Conservation (phyloP, 2,113 vertebrate species). For the Hemibagrus wyckioides region DNA sequence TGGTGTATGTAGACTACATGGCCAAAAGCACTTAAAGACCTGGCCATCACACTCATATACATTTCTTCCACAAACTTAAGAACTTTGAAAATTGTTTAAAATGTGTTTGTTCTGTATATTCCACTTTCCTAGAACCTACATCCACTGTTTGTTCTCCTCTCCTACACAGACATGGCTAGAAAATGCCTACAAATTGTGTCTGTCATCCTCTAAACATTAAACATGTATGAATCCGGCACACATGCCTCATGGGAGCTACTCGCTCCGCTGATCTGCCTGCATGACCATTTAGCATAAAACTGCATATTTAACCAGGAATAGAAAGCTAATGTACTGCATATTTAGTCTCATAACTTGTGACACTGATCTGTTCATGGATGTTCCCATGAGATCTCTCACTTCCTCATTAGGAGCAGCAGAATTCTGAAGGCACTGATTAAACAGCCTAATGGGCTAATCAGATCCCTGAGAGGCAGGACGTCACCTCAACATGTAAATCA, state of each 20-base stretch:
- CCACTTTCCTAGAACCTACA: background rate
- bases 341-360: background rate
- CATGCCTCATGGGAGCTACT: background rate
- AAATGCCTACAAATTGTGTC: background rate
- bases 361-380: background rate
- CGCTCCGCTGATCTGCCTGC: background rate
- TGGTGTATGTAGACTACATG: background rate
- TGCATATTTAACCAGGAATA: background rate
- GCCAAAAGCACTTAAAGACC: background rate
- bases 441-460: constrained; percentile 11
- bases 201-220: background rate
- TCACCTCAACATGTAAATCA: constrained; percentile 11
- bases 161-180: background rate
- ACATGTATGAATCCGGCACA: background rate
- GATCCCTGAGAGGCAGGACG: background rate
- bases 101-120: background rate
- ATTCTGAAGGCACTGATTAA: background rate
- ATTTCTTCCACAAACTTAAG: background rate
- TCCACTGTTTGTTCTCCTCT: background rate
- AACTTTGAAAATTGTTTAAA: too few relatives aligned
- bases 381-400: background rate
- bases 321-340: background rate
- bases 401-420: constrained; percentile 5
- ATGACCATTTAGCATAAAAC: background rate
- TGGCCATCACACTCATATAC: background rate